Base-by-base conservation (phyloP, 2,113 vertebrate species). In the Empidonax traillii region DNA sequence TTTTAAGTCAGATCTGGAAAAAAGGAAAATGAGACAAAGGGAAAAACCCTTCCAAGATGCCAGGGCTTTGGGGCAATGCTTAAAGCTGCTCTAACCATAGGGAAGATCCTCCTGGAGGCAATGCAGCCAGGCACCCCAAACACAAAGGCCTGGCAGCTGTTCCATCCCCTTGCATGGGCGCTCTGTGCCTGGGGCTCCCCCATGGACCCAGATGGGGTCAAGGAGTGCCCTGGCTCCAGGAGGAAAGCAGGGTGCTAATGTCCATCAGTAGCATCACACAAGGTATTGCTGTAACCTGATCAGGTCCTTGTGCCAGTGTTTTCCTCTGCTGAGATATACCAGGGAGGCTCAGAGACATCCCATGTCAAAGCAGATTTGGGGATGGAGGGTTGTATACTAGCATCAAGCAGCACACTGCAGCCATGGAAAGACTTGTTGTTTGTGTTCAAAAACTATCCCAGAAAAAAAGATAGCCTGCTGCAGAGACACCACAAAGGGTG, bases 11-110 rank as follows among this genome's bases (percentile, higher is more conserved):
- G 86, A 87, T 81, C 69, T 49, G 78, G 74, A 85, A 90, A 89
- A 94, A 90, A 67, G 33, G 76, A 84, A 88, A 94, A 75, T 0
- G 30, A 96, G 73, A 96, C 95, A 96, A 97, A 96, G 66, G 76
- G 31, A 79, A 87, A 41, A 91, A 52, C n/a, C n/a, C 18, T 90
- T 96, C 47, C 83, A 75, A 81, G 65, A 89, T 65, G 59, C 22
- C 35, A 80, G 52, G 55, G 82, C 41, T 96, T 82, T 35, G 3
- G 63, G 88, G 89, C 83, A 69, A 47, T 30, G 49, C 39, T 86
- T 66, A 55, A 96, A 89, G 76, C 76, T 84, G 68, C 72, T 37
- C 55, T 84, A 56, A 55, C 22, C 1, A 1, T 3, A 15, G 43
- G 39, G 35, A 84, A 84, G 55, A 71, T 27, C 66, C 74, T 87